Conservation (phyloP, 2,888 invertebrate species). For the Zeuzera pyrina region DNA sequence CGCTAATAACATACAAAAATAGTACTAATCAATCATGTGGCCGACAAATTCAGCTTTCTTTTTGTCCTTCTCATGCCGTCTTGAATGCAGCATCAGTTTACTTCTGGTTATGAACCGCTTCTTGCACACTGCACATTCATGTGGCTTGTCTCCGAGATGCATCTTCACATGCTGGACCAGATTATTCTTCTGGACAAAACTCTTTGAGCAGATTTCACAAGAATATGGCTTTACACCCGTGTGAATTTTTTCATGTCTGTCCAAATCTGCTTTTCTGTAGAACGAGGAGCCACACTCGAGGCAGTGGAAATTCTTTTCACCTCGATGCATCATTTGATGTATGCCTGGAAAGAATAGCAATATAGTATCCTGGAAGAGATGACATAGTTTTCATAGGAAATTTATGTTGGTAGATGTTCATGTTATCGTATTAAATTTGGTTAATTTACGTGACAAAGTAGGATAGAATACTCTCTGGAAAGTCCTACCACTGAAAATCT, state of each 20-base stretch:
- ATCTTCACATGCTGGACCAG: conserved; percentile 52
- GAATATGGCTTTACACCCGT: conserved; percentile 46
- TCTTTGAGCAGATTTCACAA: conserved; percentile 50
- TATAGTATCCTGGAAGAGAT: background rate
- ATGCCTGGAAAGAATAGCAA: too few species aligned
- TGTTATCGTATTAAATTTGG: too few species aligned
- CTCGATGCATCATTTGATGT: conserved; percentile 3
- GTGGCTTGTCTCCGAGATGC: conserved; percentile 44
- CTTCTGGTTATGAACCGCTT: conserved; percentile 49
- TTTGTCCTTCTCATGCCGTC: conserved; percentile 42
- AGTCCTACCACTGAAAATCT: too few species aligned
- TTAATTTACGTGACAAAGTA: too few species aligned
- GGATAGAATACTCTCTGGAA: too few species aligned
- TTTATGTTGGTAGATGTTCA: too few species aligned
- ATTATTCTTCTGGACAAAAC: conserved; percentile 55
- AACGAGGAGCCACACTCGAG: conserved; percentile 42
- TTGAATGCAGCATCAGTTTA: conserved; percentile 39
- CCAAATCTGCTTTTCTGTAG: conserved; percentile 52
- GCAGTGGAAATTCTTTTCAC: conserved; percentile 50
- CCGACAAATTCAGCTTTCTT: too few species aligned
- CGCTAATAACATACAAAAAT: too few species aligned
- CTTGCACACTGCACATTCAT: conserved; percentile 36
- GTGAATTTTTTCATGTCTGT: conserved; percentile 52
- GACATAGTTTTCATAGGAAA: too few species aligned
- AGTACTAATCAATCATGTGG: too few species aligned